phyloP scores from a whole-genome alignment of 2,797 vertebrate genomes.

The Acanthurus tractus region DNA sequence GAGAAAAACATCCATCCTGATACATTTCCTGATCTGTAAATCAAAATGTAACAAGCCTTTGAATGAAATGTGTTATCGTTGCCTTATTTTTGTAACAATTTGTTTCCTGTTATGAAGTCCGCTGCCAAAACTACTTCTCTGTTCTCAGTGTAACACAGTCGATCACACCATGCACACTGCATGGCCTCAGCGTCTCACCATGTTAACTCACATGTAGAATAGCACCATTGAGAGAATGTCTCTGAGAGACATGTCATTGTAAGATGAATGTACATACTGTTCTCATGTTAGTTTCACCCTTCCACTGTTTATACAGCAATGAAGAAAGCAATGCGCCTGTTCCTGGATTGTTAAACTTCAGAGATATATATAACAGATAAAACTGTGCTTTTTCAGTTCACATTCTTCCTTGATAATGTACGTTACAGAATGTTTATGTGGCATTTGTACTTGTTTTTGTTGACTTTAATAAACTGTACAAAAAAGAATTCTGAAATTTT shows the following conservation, averaged over 20 bases:
- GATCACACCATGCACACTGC: constrained; percentile 54
- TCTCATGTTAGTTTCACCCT: constrained; percentile 58
- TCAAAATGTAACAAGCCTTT: constrained; percentile 62
- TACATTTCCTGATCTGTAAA: constrained; percentile 39
- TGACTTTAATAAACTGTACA: constrained; percentile 81
- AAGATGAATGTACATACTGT: constrained; percentile 83
- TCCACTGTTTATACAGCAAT: constrained; percentile 51
- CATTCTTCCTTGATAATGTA: constrained; percentile 73
- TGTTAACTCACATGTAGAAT: constrained; percentile 63
- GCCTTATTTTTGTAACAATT: constrained; percentile 78
- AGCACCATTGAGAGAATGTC: constrained; percentile 59
- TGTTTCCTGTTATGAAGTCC: constrained; percentile 56
- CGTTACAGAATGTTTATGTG: constrained; percentile 80
- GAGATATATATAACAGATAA: constrained; percentile 68
- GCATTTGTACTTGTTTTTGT: constrained; percentile 83
- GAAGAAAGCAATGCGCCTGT: constrained; percentile 57
- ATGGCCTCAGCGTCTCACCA: constrained; percentile 53
- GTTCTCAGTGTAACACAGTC: constrained; percentile 52
- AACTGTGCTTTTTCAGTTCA: constrained; percentile 72
- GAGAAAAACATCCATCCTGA: constrained; percentile 13
- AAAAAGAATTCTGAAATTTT: constrained; percentile 65
- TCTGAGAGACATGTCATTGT: constrained; percentile 65
- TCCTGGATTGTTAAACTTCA: constrained; percentile 68
- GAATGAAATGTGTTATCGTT: constrained; percentile 73
- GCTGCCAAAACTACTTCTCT: constrained; percentile 70